Base-by-base conservation (phyloP, 2,113 vertebrate genomes). In the Bubo bubo region DNA sequence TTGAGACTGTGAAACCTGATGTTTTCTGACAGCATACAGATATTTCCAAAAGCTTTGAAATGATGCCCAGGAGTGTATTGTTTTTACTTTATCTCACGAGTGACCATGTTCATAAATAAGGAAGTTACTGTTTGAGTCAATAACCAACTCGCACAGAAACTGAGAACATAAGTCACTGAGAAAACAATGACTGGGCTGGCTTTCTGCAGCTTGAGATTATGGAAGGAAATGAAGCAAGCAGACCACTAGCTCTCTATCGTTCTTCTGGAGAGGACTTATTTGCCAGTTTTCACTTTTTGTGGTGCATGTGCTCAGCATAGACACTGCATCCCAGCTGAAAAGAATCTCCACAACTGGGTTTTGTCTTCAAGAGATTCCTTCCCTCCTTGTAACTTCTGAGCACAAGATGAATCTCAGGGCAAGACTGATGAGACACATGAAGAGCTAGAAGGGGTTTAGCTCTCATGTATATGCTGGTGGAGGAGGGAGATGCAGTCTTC, bases 81-180 rank as follows among this genome's bases (percentile, higher is more conserved):
- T 34, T 94, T 94, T 92, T 62, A 43, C 41, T 92, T 95, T 95
- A 93, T 95, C 94, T 93, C 59, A 86, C 26, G 41, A 95, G 41
- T 92, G 67, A 83, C 67, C 23, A 8, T 47, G 58, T 73, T 94
- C 90, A 90, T 94, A 94, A 94, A 96, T 83, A 90, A 81, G 73
- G 95, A 94, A 85, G 60, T 80, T 92, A 83, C 75, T 74, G 45
- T 83, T 88, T 74, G 82, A 93, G 43, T 91, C 79, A 91, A 67
- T 92, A 92, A 18, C 30, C 79, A 63, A 2, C 43, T 84, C 0
- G 0, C 73, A 52, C 39, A 71, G 64, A 52, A 83, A 39, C 72
- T 72, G 72, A 50, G 89, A 86, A n/a, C 28, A 14, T 93, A 80
- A 95, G 86, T 92, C 86, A 67, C 18, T 77, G 72, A 83, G 75